Evolutionary conservation across 2,888 invertebrate species (phyloP), one percentile per base, ranked within the genome.

Genomic region (Drosophila trichaetosa): DNA sequence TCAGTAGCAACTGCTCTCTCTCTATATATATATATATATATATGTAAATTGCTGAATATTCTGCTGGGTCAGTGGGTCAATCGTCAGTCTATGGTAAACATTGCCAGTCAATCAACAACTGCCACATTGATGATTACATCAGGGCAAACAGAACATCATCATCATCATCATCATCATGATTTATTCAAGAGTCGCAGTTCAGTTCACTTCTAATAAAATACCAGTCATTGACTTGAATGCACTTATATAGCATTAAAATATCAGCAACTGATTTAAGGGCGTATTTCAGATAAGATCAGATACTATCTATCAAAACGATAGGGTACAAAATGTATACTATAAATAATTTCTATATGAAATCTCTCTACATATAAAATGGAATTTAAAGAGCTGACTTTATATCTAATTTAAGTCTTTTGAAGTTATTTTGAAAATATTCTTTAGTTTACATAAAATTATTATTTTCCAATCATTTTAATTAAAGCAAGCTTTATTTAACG

Each of bases 41-140:
- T 27, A 27, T 27, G 11, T n/a, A 52, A 29, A 27, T 33, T 21
- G 16, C n/a, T n/a, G 16, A 24, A 6, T 33, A 18, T 13, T 53
- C 6, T 7, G 40, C 13, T 68, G 46, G 70, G 72, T 36, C 60
- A 77, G 49, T 63, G 52, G 73, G 88, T 76, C 85, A 89, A 57
- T 33, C 62, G 40, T 13, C 64, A 58, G 62, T 69, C 51, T 75
- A 40, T 65, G 53, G 18, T 34, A 52, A 63, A 61, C 49, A 52
- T 42, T 59, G 59, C 31, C 56, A 74, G 38, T 69, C 73, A 80
- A 80, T 83, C 87, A 87, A 77, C 57, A 66, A 64, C 61, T 75
- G 59, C 59, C 58, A 59, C 58, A 48, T 24, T 42, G 58, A 8
- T 49, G 33, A 72, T 65, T 76, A 58, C 68, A 69, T 69, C 69